A percentile compares a stretch with the other conserved stretches of the same genome.
These are phyloP conservation scores for Gibbula magus DNA, from an alignment of 2,888 invertebrate species.

Conservation along the genomic window DNA sequence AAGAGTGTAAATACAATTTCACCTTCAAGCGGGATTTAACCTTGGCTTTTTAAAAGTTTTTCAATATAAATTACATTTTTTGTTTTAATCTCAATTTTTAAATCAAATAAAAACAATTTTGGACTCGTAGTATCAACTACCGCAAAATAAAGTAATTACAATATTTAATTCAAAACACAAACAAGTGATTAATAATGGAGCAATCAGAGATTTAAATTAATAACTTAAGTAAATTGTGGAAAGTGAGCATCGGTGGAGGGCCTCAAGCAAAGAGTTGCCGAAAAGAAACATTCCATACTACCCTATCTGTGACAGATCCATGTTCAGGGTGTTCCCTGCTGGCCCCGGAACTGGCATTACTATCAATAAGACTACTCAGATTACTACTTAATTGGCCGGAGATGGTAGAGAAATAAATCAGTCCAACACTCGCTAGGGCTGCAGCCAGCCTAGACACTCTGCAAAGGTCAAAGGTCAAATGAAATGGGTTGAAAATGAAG, in stretches of 20 bases:
- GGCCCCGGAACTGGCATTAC: slow-evolving; percentile 16
- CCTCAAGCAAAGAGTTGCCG: slow-evolving; percentile 12
- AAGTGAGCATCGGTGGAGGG: neutral
- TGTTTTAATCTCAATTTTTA: too few species aligned
- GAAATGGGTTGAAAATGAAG: neutral
- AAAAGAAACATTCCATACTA: slow-evolving; percentile 21
- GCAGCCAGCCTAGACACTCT: neutral
- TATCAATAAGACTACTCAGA: slow-evolving; percentile 12
- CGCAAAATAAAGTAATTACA: too few species aligned
- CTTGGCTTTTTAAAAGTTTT: too few species aligned
- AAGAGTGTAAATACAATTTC: too few species aligned
- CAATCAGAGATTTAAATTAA: too few species aligned
- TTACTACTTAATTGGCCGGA: slow-evolving; percentile 16
- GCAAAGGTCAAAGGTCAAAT: slow-evolving; percentile 6
- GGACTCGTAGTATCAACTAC: too few species aligned
- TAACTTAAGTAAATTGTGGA: too few species aligned
- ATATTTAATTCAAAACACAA: too few species aligned
- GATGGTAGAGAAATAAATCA: slow-evolving; percentile 6
- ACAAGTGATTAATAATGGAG: too few species aligned
- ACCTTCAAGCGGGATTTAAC: too few species aligned
- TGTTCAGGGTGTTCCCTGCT: slow-evolving; percentile 21
- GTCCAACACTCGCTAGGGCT: neutral
- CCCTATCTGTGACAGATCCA: slow-evolving; percentile 22
- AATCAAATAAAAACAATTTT: too few species aligned
- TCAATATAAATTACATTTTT: too few species aligned